Evolutionary conservation across 2,113 vertebrate genomes (phyloP).

Genomic region (Cariama cristata): DNA sequence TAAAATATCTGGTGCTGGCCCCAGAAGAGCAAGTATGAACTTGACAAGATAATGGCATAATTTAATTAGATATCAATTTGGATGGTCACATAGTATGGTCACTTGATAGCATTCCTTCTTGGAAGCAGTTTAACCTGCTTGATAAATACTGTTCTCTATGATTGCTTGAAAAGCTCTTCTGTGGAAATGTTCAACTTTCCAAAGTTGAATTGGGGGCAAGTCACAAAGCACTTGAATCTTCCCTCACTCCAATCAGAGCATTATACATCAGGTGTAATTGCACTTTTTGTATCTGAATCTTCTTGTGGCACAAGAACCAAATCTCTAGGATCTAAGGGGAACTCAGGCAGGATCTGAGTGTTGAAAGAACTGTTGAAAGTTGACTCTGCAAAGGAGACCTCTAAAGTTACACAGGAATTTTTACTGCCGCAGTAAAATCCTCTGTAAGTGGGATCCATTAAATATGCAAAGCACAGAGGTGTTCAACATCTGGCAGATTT

Average conservation of each 20-base stretch:
- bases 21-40: neutral
- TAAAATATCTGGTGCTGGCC: neutral
- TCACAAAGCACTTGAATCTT: neutral
- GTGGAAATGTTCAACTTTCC: neutral
- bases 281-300: neutral
- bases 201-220: neutral
- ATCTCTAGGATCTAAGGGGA: neutral
- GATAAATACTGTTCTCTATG: neutral
- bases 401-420: neutral
- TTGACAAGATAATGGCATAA: neutral
- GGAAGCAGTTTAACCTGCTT: neutral
- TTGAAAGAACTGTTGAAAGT: neutral
- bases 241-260: fast-evolving
- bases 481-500: neutral
- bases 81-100: neutral
- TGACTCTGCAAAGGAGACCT: neutral
- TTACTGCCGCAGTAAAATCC: neutral
- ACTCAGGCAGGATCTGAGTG: neutral
- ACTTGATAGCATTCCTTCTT: neutral
- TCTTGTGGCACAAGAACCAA: neutral
- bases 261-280: neutral
- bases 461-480: neutral
- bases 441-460: neutral
- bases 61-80: neutral
- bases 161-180: neutral